Evolutionary conservation across 2,113 vertebrate genomes (phyloP).

Genomic region (Chionis minor): DNA sequence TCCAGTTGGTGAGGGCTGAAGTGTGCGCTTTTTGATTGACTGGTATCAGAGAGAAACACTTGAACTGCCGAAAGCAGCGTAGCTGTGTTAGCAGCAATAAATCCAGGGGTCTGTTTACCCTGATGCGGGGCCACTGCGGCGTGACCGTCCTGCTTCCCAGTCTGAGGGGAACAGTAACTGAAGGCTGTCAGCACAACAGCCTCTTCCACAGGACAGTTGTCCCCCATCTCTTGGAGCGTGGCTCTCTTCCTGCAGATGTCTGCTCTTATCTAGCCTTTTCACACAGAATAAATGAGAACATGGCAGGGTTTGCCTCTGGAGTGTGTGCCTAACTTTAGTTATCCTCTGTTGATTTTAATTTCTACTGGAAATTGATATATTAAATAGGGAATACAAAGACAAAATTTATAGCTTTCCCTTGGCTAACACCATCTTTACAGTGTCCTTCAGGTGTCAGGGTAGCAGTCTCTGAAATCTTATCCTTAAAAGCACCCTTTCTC

Average conservation of each 20-base stretch:
- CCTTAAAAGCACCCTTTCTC: background rate
- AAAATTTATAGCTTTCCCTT: background rate
- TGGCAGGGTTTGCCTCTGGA: background rate
- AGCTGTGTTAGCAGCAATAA: background rate
- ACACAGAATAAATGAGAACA: background rate
- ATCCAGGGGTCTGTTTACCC: background rate
- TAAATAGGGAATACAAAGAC: background rate
- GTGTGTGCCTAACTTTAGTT: background rate
- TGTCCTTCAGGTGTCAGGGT: background rate
- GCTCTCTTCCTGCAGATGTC: background rate
- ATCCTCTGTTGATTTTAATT: background rate
- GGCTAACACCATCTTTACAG: background rate
- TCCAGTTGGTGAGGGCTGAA: background rate
- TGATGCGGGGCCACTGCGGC: accelerated
- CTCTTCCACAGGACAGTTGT: background rate
- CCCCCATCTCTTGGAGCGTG: background rate
- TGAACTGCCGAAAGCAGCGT: background rate
- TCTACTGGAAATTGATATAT: background rate
- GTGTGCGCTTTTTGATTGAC: background rate
- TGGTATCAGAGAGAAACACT: background rate
- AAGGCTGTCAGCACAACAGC: background rate
- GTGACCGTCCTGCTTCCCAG: background rate
- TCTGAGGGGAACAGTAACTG: background rate
- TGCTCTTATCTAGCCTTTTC: background rate
- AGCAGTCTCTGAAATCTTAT: background rate